Base-by-base conservation (phyloP, 2,113 vertebrate species). In the Petrocephalus zakoni region DNA sequence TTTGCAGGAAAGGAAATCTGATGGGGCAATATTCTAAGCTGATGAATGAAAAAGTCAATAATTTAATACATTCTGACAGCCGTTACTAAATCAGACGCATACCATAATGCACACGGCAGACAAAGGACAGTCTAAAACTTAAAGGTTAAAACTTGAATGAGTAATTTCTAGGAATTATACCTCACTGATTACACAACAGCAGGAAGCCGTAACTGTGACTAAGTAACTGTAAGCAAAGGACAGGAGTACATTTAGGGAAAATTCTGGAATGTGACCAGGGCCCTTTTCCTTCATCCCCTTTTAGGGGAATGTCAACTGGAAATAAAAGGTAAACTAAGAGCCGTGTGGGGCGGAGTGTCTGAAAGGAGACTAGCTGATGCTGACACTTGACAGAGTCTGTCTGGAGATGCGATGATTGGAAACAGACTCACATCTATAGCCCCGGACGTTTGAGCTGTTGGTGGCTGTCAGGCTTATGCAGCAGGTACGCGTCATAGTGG, bases 391-490 rank as follows among this genome's bases (percentile, higher is more conserved):
- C 84, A 89, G 84, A 78, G 11, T 13, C 42, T 55, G 46, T 89
- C 82, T 51, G n/a, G 51, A n/a, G 49, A 85, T 53, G n/a, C 25
- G 51, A n/a, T 86, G 87, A 90, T 89, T 85, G 68, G 46, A 52
- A 89, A 21, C 90, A 89, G 87, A 89, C 88, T 42, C 56, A 25
- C 34, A 49, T 88, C 61, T 90, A 58, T 25, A 47, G 49, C 46
- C 87, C 52, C 5, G 4, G 29, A 64, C 42, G 56, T 29, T 61
- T 22, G 72, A 72, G 72, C 51, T 58, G 49, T 46, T 68, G 15
- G n/a, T 75, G 21, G 47, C 17, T 53, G 86, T 51, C 72, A 19
- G 68, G 51, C 51, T 86, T 37, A 78, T 78, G 72, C 83, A 29
- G 47, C 56, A 42, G 78, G 25, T 49, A 56, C 29, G 56, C 5